Conservation (phyloP, 2,113 vertebrate species). For the Ochotona curzoniae region DNA sequence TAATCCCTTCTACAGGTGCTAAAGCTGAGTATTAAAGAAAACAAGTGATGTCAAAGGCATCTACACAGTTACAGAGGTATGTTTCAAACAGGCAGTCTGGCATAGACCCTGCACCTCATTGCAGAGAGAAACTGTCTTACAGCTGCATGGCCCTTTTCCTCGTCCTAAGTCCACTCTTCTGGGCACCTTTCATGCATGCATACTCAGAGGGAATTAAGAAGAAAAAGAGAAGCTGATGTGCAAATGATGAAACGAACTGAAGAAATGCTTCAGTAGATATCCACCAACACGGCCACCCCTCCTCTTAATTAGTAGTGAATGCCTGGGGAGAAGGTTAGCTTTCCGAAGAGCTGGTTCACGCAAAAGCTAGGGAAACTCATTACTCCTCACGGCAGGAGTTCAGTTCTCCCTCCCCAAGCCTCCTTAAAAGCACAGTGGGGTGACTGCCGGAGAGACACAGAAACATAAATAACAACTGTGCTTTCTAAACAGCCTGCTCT, state of each 20-base stretch:
- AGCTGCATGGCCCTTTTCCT: background rate
- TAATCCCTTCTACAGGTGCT: background rate
- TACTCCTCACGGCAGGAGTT: conserved; percentile 70
- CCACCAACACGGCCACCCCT: conserved; percentile 30
- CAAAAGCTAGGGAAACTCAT: conserved; percentile 76
- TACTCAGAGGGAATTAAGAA: background rate
- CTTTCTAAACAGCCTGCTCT: conserved; percentile 63
- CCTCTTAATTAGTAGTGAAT: conserved; percentile 76
- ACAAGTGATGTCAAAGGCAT: background rate
- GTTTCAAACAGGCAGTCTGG: background rate
- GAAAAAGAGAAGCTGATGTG: conserved; percentile 35
- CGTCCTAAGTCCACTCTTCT: background rate
- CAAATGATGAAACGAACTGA: background rate
- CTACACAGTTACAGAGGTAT: background rate
- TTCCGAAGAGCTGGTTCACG: conserved; percentile 75
- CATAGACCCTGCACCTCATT: background rate
- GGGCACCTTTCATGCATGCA: background rate
- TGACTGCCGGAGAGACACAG: conserved; percentile 61
- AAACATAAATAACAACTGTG: conserved; percentile 79
- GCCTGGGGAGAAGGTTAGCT: conserved; percentile 76
- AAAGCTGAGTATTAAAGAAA: background rate
- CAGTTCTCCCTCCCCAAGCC: conserved; percentile 47
- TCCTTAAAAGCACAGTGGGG: conserved; percentile 78
- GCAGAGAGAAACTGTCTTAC: background rate
- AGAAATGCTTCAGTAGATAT: conserved; percentile 57